These are phyloP conservation scores for Lasiurus cinereus DNA, from an alignment of 2,113 vertebrate species.

Conservation along the genomic window DNA sequence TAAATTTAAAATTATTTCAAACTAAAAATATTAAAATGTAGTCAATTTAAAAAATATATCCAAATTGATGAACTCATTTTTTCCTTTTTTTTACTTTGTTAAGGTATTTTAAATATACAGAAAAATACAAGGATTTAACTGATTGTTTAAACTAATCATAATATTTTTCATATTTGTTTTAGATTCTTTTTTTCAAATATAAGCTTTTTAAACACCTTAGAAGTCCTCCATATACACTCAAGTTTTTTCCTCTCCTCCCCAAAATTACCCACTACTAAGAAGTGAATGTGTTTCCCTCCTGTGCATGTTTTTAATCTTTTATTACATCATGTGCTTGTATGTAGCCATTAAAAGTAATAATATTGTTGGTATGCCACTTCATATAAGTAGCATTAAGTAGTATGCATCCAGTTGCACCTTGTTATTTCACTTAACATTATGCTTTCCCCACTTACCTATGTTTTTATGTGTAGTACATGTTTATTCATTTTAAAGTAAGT, in stretches of 20 bases:
- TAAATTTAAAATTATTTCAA: slow-evolving; percentile 34
- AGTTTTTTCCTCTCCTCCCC: background rate
- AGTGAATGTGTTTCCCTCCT: background rate
- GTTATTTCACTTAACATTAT: background rate
- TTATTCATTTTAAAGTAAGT: slow-evolving; percentile 11
- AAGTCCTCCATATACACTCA: background rate
- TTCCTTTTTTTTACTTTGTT: background rate
- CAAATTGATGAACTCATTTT: background rate
- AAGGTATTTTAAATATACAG: slow-evolving; percentile 26
- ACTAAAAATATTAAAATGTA: slow-evolving; percentile 32
- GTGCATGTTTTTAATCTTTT: slow-evolving; percentile 35
- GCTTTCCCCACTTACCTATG: background rate
- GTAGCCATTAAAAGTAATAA: background rate
- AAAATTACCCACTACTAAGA: background rate
- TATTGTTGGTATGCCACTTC: background rate
- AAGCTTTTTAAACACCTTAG: background rate
- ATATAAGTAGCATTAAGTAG: background rate
- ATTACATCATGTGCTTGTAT: background rate
- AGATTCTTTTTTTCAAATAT: background rate
- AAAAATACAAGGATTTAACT: background rate
- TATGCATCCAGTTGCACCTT: background rate
- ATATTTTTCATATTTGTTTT: slow-evolving; percentile 47
- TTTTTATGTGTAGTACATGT: background rate
- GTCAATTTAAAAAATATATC: background rate
- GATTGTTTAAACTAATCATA: background rate